phyloP scores from a whole-genome alignment of 2,888 invertebrate species.

The Nycteola revayana region DNA sequence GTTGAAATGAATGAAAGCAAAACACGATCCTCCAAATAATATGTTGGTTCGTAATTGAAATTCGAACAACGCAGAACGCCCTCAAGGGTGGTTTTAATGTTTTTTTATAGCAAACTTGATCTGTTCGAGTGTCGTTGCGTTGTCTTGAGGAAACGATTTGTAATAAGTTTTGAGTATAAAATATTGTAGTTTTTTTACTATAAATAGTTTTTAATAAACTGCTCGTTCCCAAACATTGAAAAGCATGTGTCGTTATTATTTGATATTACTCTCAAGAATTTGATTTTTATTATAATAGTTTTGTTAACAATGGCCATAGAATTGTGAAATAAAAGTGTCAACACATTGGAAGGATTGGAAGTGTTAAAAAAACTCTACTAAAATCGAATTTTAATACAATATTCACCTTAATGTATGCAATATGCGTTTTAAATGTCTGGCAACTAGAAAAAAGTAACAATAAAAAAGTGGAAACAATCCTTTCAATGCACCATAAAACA shows the following conservation, averaged over 20 bases:
- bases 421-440: conserved; percentile 6
- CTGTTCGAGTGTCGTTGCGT: conserved; percentile 48
- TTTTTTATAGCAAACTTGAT: conserved; percentile 37
- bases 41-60: conserved; percentile 75
- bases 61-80: conserved; percentile 62
- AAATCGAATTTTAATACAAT: too few relatives aligned
- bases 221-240: too few relatives aligned
- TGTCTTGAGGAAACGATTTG: conserved; percentile 30
- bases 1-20: conserved; percentile 80
- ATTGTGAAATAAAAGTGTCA: too few relatives aligned
- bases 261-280: too few relatives aligned
- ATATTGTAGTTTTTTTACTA: conserved; percentile 4
- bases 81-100: conserved; percentile 56
- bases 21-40: conserved; percentile 71
- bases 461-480: conserved; percentile 19
- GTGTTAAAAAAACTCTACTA: too few relatives aligned
- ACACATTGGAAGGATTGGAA: too few relatives aligned
- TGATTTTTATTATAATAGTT: too few relatives aligned
- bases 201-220: background rate
- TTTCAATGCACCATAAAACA: conserved; percentile 35
- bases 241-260: too few relatives aligned
- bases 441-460: background rate
- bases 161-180: conserved; percentile 18
- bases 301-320: too few relatives aligned
- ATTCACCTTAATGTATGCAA: conserved; percentile 6